Evolutionary conservation across 2,113 vertebrate species (phyloP).

Genomic region (Petrocephalus microphthalmus): DNA sequence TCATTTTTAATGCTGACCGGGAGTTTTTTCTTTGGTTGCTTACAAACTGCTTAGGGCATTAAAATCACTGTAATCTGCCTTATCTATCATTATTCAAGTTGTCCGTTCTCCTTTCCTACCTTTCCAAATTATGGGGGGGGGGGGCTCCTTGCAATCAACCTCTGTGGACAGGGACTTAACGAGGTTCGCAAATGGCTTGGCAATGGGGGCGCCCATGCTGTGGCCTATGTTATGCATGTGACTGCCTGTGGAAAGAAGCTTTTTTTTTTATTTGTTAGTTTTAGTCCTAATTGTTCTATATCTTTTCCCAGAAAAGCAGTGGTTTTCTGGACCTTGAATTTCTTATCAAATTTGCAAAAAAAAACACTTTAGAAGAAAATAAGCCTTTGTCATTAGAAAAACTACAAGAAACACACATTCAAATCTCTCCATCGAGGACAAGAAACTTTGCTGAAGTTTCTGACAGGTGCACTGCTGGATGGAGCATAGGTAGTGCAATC

Average conservation of each 20-base stretch:
- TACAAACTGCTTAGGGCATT: not conserved
- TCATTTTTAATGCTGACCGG: not conserved
- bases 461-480: not conserved
- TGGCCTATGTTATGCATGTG: no score
- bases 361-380: not conserved
- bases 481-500: not conserved
- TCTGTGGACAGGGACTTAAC: conserved; percentile 73
- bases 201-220: conserved; percentile 38
- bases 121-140: conserved; percentile 31
- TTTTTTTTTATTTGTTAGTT: no score
- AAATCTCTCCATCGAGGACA: not conserved
- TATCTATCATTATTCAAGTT: not conserved
- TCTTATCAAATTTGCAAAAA: not conserved
- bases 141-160: conserved; percentile 58
- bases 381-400: not conserved
- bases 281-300: no score
- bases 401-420: not conserved
- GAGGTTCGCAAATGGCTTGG: conserved; percentile 56
- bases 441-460: not conserved
- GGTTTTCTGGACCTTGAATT: not conserved
- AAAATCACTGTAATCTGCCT: not conserved
- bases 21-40: not conserved
- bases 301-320: not conserved
- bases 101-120: not conserved
- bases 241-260: no score